These are phyloP conservation scores for Hyposmocoma kahamanoa DNA, from an alignment of 1,140 invertebrate genomes.

Conservation along the genomic window DNA sequence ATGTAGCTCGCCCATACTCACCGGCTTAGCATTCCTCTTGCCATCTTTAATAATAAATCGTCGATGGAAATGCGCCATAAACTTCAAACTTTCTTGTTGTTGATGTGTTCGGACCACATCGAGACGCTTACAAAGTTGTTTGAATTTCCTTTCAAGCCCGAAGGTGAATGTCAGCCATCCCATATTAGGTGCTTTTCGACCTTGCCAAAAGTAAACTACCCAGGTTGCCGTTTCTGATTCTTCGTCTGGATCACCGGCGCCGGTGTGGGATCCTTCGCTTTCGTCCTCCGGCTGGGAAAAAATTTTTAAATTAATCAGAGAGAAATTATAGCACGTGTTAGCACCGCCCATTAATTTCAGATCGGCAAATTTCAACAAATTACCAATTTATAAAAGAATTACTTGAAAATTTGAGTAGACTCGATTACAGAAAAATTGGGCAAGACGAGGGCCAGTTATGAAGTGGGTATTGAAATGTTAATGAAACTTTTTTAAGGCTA, in stretches of 20 bases:
- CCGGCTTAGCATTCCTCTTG: slow-evolving; percentile 81
- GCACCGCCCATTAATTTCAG: too few species aligned
- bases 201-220: slow-evolving; percentile 99
- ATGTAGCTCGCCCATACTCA: too few species aligned
- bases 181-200: slow-evolving; percentile 96
- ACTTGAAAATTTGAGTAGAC: too few species aligned
- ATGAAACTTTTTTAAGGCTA: too few species aligned
- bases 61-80: slow-evolving; percentile 97
- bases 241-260: slow-evolving; percentile 71
- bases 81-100: slow-evolving; percentile 99
- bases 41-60: slow-evolving; percentile 96
- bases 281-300: slow-evolving; percentile 38
- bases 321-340: too few species aligned
- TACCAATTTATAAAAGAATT: too few species aligned
- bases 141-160: slow-evolving; percentile 98
- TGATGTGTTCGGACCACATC: slow-evolving; percentile 98
- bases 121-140: slow-evolving; percentile 94
- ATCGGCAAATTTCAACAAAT: too few species aligned
- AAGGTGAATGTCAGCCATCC: slow-evolving; percentile 99
- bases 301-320: neutral
- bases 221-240: slow-evolving; percentile 87
- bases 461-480: too few species aligned
- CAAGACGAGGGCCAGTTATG: too few species aligned
- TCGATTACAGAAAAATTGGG: too few species aligned
- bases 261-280: slow-evolving; percentile 20